A percentile compares a stretch with the other conserved stretches of the same genome.
These are phyloP conservation scores for Psilopogon haemacephalus DNA, from an alignment of 2,113 vertebrate genomes.

Conservation along the genomic window DNA sequence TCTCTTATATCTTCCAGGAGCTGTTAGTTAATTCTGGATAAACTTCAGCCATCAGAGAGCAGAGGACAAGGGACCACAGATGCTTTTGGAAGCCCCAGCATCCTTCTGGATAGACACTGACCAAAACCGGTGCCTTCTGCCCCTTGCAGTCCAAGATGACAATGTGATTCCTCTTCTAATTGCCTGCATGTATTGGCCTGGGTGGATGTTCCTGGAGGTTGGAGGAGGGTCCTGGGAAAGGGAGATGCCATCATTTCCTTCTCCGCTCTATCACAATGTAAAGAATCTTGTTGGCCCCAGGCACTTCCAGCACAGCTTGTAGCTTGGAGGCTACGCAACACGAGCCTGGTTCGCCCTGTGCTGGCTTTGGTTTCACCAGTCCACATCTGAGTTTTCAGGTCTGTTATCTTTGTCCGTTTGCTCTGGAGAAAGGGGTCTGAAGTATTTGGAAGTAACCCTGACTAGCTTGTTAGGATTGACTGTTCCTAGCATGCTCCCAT, in stretches of 20 bases:
- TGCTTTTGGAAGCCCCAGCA: not conserved
- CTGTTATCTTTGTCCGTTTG: not conserved
- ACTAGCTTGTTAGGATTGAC: constrained; percentile 28
- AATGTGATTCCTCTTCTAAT: not conserved
- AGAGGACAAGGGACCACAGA: constrained; percentile 44
- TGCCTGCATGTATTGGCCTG: constrained; percentile 29
- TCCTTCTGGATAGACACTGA: constrained; percentile 49
- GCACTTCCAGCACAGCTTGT: not conserved
- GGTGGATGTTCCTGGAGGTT: not conserved
- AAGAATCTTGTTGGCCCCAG: not conserved
- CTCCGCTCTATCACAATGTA: not conserved
- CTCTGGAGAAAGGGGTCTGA: not conserved
- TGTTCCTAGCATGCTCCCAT: constrained; percentile 19
- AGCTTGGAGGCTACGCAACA: not conserved
- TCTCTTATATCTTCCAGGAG: constrained; percentile 46
- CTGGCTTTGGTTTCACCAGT: constrained; percentile 4
- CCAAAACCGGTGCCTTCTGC: constrained; percentile 62
- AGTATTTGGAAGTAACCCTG: not conserved
- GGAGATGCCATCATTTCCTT: not conserved
- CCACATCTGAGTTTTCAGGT: not conserved
- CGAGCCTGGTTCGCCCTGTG: not conserved
- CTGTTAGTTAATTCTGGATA: constrained; percentile 67
- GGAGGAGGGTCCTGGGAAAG: not conserved
- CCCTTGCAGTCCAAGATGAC: not conserved
- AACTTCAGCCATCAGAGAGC: not conserved